A percentile compares a stretch with the other conserved stretches of the same genome.
These are phyloP conservation scores for Hypomesus transpacificus DNA, from an alignment of 2,113 vertebrate species.

Conservation along the genomic window DNA sequence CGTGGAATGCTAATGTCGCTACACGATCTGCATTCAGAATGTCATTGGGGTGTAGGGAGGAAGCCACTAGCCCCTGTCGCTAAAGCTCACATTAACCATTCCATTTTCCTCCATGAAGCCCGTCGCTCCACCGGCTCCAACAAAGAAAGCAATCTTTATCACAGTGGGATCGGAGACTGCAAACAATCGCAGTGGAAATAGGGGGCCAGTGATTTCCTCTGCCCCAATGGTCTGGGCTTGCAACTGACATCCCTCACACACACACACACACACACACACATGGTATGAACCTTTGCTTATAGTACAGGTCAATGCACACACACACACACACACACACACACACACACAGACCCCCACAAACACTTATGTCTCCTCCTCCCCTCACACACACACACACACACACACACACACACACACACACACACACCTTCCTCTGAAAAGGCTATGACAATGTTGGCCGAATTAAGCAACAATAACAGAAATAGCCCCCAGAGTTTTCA, in stretches of 20 bases:
- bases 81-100: slow-evolving; percentile 32
- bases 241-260: slow-evolving; percentile 19
- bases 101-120: slow-evolving; percentile 35
- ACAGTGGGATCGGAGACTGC: slow-evolving; percentile 53
- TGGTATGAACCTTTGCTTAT: neutral
- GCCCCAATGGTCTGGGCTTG: slow-evolving; percentile 41
- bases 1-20: slow-evolving; percentile 2
- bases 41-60: slow-evolving; percentile 12
- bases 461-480: slow-evolving; percentile 79
- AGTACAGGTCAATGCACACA: neutral
- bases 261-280: neutral
- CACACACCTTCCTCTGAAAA: slow-evolving; percentile 64
- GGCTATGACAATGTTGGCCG: slow-evolving; percentile 70
- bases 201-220: slow-evolving; percentile 62
- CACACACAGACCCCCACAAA: slow-evolving; percentile 25
- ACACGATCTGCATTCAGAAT: slow-evolving; percentile 1
- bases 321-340: slow-evolving; percentile 19
- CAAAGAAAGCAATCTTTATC: slow-evolving; percentile 66
- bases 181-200: slow-evolving; percentile 65
- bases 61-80: slow-evolving; percentile 14
- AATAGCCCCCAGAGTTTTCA: slow-evolving; percentile 73
- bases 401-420: slow-evolving; percentile 40
- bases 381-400: slow-evolving; percentile 44
- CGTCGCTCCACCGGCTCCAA: slow-evolving; percentile 29
- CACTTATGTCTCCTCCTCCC: slow-evolving; percentile 24